Base-by-base conservation (phyloP, 2,888 invertebrate genomes). In the Bimastos eiseni region DNA sequence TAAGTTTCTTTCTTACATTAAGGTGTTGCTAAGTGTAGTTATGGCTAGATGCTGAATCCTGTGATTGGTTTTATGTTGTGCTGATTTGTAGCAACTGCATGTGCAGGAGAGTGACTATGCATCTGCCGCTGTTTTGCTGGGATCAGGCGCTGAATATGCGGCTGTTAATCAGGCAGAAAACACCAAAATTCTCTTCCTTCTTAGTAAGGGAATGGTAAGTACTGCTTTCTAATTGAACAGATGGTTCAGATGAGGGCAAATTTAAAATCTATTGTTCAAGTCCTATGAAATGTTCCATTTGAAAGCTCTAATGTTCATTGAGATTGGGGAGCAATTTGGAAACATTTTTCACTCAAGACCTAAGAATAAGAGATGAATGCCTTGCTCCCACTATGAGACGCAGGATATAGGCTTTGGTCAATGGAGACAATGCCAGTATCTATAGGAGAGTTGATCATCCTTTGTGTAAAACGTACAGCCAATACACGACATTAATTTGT, bases 101-200 rank as follows among this genome's bases (percentile, higher is more conserved):
- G 97, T 98, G 44, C 97, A 97, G 24, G 98, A 98, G 94, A 97
- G 97, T 92, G 98, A 99, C 95, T 98, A 98, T 95, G 97, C 97
- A 92, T 96, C 98, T 92, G 98, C 99, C 0, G 97, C 97, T 94
- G 97, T 97, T 95, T 95, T 98, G 92, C 96, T 99, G 41, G 98
- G 97, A 1, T 97, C 98, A 86, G 99, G 99, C 4, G 98, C 98
- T 33, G 98, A 99, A 94, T 98, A 98, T 95, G 98, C 98, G n/a
- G 97, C 98, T 94, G 97, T 98, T 94, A 97, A 98, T 49, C 97
- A 97, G 95, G 98, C 98, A 33, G 97, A 97, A 92, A 98, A 99
- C 95, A 97, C 98, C 0, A 96, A 98, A 95, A 97, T 98, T 91
- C 96, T 99, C 92, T 99, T 99, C 96, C 96, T 98, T 93, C 96